phyloP scores from a whole-genome alignment of 2,113 vertebrate species.

The Ahaetulla prasina region DNA sequence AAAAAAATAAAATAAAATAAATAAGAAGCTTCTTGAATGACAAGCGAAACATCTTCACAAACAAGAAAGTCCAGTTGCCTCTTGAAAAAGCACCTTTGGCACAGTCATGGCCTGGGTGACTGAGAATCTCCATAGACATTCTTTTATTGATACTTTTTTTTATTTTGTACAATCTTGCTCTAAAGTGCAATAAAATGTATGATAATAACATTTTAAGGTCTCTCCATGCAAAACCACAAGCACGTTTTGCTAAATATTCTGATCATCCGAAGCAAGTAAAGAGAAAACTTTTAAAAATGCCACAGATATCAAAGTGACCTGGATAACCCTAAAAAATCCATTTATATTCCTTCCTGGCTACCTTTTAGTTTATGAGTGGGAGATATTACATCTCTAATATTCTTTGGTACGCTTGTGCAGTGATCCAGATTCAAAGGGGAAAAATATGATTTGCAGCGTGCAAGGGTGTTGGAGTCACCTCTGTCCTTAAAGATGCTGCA shows the following conservation, averaged over 20 bases:
- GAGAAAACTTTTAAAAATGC: background rate
- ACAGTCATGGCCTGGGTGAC: too few relatives aligned
- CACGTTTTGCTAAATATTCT: background rate
- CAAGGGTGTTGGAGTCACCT: background rate
- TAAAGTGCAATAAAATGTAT: background rate
- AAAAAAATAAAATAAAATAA: too few relatives aligned
- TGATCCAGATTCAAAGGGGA: background rate
- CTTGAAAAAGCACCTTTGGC: too few relatives aligned
- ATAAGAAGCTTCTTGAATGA: too few relatives aligned
- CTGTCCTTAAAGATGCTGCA: background rate
- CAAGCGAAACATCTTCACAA: too few relatives aligned
- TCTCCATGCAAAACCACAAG: background rate
- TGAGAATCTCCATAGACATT: too few relatives aligned
- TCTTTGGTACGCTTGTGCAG: background rate
- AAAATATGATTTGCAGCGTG: background rate
- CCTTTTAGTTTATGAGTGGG: background rate
- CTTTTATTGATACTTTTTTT: background rate
- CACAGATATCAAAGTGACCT: background rate
- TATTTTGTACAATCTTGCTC: background rate
- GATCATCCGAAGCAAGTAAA: background rate
- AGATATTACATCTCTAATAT: background rate
- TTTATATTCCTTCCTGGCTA: constrained; percentile 7
- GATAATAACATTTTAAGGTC: background rate
- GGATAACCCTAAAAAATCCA: background rate
- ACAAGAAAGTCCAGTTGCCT: too few relatives aligned